A percentile compares a stretch with the other conserved stretches of the same genome.
phyloP scores from a whole-genome alignment of 1,140 invertebrate genomes.

The Galendromus occidentalis region DNA sequence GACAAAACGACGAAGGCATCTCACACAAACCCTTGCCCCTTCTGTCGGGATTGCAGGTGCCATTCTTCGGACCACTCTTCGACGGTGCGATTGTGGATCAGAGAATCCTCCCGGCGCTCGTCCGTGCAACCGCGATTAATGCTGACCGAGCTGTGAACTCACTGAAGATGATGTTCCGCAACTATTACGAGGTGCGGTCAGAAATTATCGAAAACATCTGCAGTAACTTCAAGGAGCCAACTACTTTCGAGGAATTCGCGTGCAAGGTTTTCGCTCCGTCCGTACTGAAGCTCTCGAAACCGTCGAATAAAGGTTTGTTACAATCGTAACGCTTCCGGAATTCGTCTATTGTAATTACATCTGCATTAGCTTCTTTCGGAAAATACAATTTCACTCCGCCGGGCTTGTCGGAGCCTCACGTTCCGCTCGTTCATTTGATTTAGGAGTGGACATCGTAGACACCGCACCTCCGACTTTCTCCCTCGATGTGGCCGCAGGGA shows the following conservation, averaged over 20 bases:
- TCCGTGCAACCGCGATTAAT: slow-evolving; percentile 72
- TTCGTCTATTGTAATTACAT: too few relatives aligned
- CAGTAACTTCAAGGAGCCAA: slow-evolving; percentile 60
- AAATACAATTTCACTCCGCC: too few relatives aligned
- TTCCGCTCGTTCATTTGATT: too few relatives aligned
- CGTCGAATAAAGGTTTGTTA: background rate
- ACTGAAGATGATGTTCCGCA: slow-evolving; percentile 6
- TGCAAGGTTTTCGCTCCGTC: slow-evolving; percentile 61
- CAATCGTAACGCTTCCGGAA: too few relatives aligned
- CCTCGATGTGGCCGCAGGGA: slow-evolving; percentile 7
- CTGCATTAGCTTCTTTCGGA: too few relatives aligned
- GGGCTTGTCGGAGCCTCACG: too few relatives aligned
- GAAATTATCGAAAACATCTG: slow-evolving; percentile 69
- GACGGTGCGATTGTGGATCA: slow-evolving; percentile 77
- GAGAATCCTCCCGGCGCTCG: slow-evolving; percentile 58
- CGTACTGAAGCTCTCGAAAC: slow-evolving; percentile 25
- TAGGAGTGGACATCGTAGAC: background rate
- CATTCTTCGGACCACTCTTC: slow-evolving; percentile 86
- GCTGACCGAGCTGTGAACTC: slow-evolving; percentile 74
- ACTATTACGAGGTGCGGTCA: slow-evolving; percentile 59
- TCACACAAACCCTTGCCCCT: slow-evolving; percentile 5
- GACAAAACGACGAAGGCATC: background rate
- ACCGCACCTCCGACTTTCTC: slow-evolving; percentile 9
- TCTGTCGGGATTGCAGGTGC: slow-evolving; percentile 40
- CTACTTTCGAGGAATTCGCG: slow-evolving; percentile 79